Evolutionary conservation across 1,140 invertebrate genomes (phyloP), one percentile per base, ranked within the genome.

Genomic region (Plodia interpunctella): DNA sequence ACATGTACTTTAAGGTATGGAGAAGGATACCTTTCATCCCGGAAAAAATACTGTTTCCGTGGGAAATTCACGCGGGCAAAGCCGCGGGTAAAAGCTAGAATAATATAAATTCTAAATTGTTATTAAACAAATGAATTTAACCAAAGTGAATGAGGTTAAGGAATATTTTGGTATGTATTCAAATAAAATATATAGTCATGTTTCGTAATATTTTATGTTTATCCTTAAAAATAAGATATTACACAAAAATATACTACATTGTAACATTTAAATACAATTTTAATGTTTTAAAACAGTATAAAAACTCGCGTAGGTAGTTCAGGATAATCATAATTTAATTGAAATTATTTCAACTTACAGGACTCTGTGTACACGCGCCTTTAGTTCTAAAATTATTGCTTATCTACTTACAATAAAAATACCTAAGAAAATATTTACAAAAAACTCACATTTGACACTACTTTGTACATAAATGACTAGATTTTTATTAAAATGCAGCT

Each of bases 391-490:
- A 32, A 61, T 57, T 68, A 68, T 68, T 68, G 62, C 60, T 44
- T 62, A 58, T 11, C 60, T 65, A 68, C 44, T 66, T 68, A 70
- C 44, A 63, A 65, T 62, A 64, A 50, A 63, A 65, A 70, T 53
- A 25, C 54, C 20, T 32, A 57, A 19, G 19, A 63, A 32, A 66
- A 68, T 80, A 82, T 82, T 78, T 82, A 80, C 77, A 82, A 52
- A 59, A 44, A 28, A 56, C 28, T 65, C 70, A 60, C 57, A 60
- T 65, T 68, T 66, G 61, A 66, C 58, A 60, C 80, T 85, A 88
- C 72, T 88, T 86, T 88, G 85, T 88, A 88, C 85, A 88, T 68
- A 75, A 82, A 79, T 88, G 85, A 88, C 83, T 88, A 88, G 85
- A 87, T 74, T 69, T 66, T n/a, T n/a, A n/a, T 5, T 35, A 44